Evolutionary conservation across 2,113 vertebrate genomes (phyloP), one percentile per base, ranked within the genome.

Genomic region (Tapirus terrestris): DNA sequence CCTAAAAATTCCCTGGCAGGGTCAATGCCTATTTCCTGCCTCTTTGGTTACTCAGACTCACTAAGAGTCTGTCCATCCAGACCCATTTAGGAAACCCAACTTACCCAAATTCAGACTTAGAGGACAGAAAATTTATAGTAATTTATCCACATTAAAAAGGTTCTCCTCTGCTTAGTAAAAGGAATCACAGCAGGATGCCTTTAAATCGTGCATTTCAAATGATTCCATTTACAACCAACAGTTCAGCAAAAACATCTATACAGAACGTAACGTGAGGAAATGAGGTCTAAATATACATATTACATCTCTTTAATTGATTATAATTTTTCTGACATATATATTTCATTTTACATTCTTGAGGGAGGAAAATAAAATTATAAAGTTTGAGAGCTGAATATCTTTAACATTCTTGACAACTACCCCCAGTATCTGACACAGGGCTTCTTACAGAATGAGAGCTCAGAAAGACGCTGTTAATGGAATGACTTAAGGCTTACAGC

Each of bases 71-170:
- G n/a, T 36, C 70, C 75, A 80, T n/a, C 68, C 13, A 43, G 48
- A 13, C 60, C 70, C 23, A 3, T 48, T 61, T 6, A 48, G 60
- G 45, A 97, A 94, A 65, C 36, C 45, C 56, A 89, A 31, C 23
- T 85, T 88, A 43, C 87, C 81, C 89, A 93, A 97, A 89, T 92
- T 83, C 91, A 86, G 81, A 68, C 61, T 77, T 76, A 51, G 31
- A 81, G 31, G 31, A 80, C 72, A 93, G 68, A 88, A 92, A 90
- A 72, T 51, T 36, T 89, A 31, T 7, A 61, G 60, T 65, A n/a
- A 96, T 65, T 83, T 86, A 56, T 61, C 67, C 45, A 72, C 1
- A 1, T 73, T 87, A n/a, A 36, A 96, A 96, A 86, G 16, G 29
- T 36, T 36, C 14, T 85, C 51, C 65, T 86, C 20, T 75, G 45